Base-by-base conservation (phyloP, 2,888 invertebrate species). In the Nycteola revayana region DNA sequence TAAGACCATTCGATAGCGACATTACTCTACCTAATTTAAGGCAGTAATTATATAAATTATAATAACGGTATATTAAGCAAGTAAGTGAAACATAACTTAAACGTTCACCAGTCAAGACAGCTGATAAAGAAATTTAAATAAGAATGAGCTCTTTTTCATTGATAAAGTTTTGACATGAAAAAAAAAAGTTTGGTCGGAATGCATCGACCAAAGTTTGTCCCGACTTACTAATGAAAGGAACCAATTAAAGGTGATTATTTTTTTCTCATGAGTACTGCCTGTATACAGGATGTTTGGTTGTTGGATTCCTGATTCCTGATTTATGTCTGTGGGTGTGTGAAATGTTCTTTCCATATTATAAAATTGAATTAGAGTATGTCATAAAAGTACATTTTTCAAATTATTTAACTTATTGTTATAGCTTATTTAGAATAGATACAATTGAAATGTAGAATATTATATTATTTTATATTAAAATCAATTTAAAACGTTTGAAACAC, bases 171-270 rank as follows among this genome's bases (percentile, higher is more conserved):
- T 87, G 88, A 87, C 86, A 86, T 71, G 75, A 84, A 84, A 85
- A 85, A n/a, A 87, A 85, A 74, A 75, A 81, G 67, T 70, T 74
- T 58, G 45, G 42, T 46, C 68, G 66, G 85, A 87, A 88, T 87
- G 87, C 83, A 69, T 65, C 64, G 74, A 66, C 74, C 79, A 74
- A 21, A 21, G 7, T 21, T n/a, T n/a, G 21, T 2, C 2, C 74
- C 63, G 77, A 71, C 73, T 78, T 82, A 86, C 86, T 88, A 88
- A 88, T 87, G 86, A 88, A 88, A 83, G 88, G 84, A 71, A 75
- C 84, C 88, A 87, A 88, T 88, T 88, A 88, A 87, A 78, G 81
- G 75, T 78, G 75, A 81, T 85, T 77, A 82, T 87, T 86, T 86
- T 56, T 86, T 87, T 82, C 80, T 77, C 75, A 75, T 75, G 69